Percentiles rank a stretch among this genome's conserved stretches.
phyloP scores from a whole-genome alignment of 2,113 vertebrate species.

The Hippoglossus stenolepis region DNA sequence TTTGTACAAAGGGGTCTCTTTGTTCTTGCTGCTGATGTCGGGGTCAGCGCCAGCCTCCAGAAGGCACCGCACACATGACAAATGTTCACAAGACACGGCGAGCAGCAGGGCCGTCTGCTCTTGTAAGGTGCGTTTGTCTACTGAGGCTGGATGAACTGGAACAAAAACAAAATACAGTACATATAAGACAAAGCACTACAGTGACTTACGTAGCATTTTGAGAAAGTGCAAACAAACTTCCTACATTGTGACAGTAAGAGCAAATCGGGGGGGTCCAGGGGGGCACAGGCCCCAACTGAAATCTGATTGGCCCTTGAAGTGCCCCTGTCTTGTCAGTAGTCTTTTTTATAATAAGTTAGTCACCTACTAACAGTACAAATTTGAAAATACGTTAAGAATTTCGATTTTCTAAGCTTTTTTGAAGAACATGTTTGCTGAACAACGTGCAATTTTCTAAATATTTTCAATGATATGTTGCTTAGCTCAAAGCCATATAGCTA shows the following conservation, averaged over 20 bases:
- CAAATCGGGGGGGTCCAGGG: too few relatives aligned
- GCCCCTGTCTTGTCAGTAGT: not conserved
- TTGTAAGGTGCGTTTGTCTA: conserved; percentile 93
- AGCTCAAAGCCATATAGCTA: too few relatives aligned
- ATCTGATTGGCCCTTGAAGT: not conserved
- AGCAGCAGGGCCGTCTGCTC: conserved; percentile 93
- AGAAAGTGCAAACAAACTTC: not conserved
- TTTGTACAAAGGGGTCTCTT: conserved; percentile 95
- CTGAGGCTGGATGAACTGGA: conserved; percentile 86
- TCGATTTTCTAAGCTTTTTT: too few relatives aligned
- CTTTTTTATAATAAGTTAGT: too few relatives aligned
- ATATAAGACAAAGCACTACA: not conserved
- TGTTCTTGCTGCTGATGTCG: conserved; percentile 92
- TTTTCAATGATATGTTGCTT: too few relatives aligned
- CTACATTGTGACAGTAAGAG: too few relatives aligned
- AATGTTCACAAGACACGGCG: conserved; percentile 86
- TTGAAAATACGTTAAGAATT: too few relatives aligned
- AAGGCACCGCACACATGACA: conserved; percentile 87
- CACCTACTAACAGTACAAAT: too few relatives aligned
- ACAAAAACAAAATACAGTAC: not conserved
- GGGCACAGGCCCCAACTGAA: not conserved
- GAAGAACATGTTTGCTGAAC: too few relatives aligned
- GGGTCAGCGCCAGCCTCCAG: conserved; percentile 92
- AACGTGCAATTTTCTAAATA: too few relatives aligned
- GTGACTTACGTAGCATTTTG: not conserved